Percentiles rank a stretch among this genome's conserved stretches.
phyloP scores from a whole-genome alignment of 2,113 vertebrate genomes.

The Hippocampus mohnikei region DNA sequence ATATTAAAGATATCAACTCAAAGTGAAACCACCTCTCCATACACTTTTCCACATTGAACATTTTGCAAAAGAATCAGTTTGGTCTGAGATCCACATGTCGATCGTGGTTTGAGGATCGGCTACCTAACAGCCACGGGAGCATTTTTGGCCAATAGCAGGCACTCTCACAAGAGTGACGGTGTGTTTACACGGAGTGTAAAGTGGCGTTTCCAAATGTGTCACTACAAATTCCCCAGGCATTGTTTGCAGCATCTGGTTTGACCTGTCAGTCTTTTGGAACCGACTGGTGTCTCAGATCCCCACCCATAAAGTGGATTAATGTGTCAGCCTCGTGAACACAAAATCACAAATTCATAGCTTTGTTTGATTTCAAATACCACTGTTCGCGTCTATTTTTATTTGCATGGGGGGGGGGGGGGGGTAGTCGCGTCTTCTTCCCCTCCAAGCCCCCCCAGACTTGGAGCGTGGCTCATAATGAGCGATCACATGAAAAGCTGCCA shows the following conservation, averaged over 20 bases:
- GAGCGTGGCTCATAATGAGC: neutral
- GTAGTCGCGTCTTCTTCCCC: neutral
- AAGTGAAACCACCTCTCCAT: neutral
- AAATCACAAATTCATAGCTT: neutral
- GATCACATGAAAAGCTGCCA: conserved; percentile 8
- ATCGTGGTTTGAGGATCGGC: neutral
- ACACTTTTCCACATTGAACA: neutral
- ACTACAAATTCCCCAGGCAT: conserved; percentile 29
- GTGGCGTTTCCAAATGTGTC: neutral
- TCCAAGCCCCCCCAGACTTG: no score
- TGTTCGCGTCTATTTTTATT: neutral
- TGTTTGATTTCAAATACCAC: neutral
- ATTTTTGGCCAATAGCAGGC: neutral
- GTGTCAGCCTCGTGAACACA: neutral
- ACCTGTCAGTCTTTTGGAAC: conserved; percentile 47
- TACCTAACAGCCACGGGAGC: neutral
- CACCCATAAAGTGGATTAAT: conserved; percentile 24
- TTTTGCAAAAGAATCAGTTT: neutral
- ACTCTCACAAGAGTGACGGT: neutral
- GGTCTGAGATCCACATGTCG: neutral
- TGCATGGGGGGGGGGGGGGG: neutral
- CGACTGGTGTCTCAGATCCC: conserved; percentile 55
- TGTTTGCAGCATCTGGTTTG: conserved; percentile 44
- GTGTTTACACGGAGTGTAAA: neutral
- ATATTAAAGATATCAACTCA: neutral